phyloP scores from a whole-genome alignment of 2,113 vertebrate genomes.

The Micronisus gabar region DNA sequence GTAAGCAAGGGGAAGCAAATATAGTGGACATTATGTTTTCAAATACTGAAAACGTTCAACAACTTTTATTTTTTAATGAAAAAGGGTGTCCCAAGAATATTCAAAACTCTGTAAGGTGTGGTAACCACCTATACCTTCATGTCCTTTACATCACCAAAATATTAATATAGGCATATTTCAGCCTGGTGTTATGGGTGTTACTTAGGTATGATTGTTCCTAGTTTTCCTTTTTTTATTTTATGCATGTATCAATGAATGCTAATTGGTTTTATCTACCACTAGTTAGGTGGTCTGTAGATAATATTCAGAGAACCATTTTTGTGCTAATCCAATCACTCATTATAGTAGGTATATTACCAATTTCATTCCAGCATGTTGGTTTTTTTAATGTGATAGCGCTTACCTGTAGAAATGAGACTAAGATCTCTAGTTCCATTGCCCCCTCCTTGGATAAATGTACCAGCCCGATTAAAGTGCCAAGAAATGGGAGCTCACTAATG shows the following conservation, averaged over 20 bases:
- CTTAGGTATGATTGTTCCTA: background rate
- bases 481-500: background rate
- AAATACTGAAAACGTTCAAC: background rate
- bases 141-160: background rate
- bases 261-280: background rate
- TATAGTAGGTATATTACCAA: background rate
- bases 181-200: background rate
- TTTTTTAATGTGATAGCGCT: background rate
- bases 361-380: background rate
- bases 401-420: background rate
- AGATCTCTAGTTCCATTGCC: background rate
- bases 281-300: background rate
- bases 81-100: background rate
- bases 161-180: background rate
- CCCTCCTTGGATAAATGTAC: background rate
- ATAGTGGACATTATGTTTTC: background rate
- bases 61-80: background rate
- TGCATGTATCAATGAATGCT: background rate
- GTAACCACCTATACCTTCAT: background rate
- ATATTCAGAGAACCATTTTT: background rate
- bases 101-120: background rate
- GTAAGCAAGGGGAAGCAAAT: background rate
- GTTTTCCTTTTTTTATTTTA: background rate
- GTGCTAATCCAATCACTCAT: background rate
- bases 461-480: background rate